Percentiles rank a stretch among this genome's conserved stretches.
Evolutionary conservation across 2,888 invertebrate species (phyloP).

Genomic region (Rhogogaster chlorosoma): DNA sequence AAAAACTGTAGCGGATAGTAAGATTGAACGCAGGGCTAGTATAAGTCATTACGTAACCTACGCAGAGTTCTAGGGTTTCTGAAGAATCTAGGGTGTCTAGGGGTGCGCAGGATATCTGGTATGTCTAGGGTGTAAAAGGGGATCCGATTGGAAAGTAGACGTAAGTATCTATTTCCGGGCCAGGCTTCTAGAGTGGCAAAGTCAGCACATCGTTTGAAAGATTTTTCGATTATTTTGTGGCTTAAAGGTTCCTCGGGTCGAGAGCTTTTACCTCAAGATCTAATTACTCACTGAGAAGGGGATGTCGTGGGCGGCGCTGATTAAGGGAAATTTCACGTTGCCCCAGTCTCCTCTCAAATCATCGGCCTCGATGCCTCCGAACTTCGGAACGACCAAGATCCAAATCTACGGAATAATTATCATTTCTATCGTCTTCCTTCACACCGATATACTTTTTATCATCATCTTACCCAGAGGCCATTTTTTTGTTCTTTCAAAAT

Average conservation of each 20-base stretch:
- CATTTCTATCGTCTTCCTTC: background rate
- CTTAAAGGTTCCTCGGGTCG: slow-evolving; percentile 31
- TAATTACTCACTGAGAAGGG: slow-evolving; percentile 40
- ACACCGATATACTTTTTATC: background rate
- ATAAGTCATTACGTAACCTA: slow-evolving; percentile 14
- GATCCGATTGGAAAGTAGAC: slow-evolving; percentile 20
- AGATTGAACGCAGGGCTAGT: background rate
- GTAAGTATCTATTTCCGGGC: slow-evolving; percentile 33
- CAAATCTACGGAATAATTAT: background rate
- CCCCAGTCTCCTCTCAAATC: slow-evolving; percentile 30
- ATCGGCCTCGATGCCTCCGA: slow-evolving; percentile 19
- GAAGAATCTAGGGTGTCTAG: slow-evolving; percentile 2
- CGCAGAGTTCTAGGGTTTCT: slow-evolving; percentile 7
- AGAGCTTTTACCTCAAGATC: slow-evolving; percentile 38
- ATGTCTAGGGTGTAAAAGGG: slow-evolving; percentile 29
- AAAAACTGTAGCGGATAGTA: background rate
- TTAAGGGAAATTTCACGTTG: slow-evolving; percentile 27
- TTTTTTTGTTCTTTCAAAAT: background rate
- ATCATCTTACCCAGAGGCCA: background rate
- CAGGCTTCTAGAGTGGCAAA: slow-evolving; percentile 27
- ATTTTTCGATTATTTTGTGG: slow-evolving; percentile 35
- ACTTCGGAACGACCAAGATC: background rate
- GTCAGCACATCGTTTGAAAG: slow-evolving; percentile 36
- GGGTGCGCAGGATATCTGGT: slow-evolving; percentile 4
- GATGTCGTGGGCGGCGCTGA: slow-evolving; percentile 59